Evolutionary conservation across 2,888 invertebrate species (phyloP), one percentile per base, ranked within the genome.

Genomic region (Aspidapion aeneum): DNA sequence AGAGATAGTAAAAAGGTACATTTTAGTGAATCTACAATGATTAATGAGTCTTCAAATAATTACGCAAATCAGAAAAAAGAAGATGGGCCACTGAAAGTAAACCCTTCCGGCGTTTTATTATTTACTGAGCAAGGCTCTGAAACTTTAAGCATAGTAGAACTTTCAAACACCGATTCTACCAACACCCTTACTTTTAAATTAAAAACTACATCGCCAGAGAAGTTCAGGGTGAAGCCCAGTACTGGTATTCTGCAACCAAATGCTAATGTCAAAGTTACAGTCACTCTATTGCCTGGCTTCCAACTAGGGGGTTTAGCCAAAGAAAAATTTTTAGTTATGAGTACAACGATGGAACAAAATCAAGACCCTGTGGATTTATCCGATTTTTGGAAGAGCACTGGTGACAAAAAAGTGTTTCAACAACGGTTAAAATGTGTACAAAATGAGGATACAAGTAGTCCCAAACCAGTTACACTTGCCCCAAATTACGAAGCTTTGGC

Each of bases 161-260:
- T 96, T 17, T 88, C 87, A 21, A 94, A 94, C 75, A 84, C 85
- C 72, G 87, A 90, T 67, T 57, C 73, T 5, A 70, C 71, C 51
- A 65, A 69, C 51, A 74, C 83, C 61, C 78, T 90, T 21, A 87
- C 89, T 9, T 91, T 85, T 74, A 91, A 91, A 84, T 90, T 98
- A 67, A 93, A 98, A 80, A 98, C 97, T 16, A 98, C 97, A 1
- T 91, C 96, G 0, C 98, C 97, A 0, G 95, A 96, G 73, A 96
- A 96, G 79, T 98, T 95, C 81, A 84, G 94, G 22, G 98, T 98
- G 1, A 86, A 94, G 60, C 97, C 96, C 0, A 94, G 93, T 72
- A 87, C 90, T 3, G 96, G 96, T 0, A 81, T 87, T 3, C 77
- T 97, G 59, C 80, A 83, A 1, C 86, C 89, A 0, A 88, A 88